Evolutionary conservation across 2,113 vertebrate genomes (phyloP).

Genomic region (Lophotis ruficrista): DNA sequence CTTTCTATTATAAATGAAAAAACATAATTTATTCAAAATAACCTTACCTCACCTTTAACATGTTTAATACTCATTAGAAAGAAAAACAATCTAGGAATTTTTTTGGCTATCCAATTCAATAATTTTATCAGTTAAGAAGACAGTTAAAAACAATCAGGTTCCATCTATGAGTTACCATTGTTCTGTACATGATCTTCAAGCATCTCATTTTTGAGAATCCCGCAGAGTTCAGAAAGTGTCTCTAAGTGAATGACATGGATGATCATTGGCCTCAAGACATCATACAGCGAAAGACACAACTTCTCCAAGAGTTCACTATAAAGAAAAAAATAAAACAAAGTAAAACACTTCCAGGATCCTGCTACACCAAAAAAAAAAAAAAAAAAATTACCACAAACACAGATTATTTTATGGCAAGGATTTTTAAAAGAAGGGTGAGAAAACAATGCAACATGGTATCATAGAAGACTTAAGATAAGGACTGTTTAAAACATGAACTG

Average conservation of each 20-base stretch:
- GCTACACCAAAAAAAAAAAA: neutral
- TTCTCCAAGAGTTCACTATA: conserved; percentile 92
- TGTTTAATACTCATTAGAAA: neutral
- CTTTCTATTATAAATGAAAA: neutral
- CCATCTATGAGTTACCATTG: conserved; percentile 80
- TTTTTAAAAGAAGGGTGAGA: neutral
- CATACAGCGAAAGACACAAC: conserved; percentile 93
- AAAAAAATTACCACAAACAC: neutral
- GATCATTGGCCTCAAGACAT: conserved; percentile 94
- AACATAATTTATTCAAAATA: neutral
- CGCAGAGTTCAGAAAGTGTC: conserved; percentile 95
- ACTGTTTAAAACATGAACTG: neutral
- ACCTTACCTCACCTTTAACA: neutral
- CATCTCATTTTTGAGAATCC: conserved; percentile 98
- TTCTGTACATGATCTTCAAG: conserved; percentile 96
- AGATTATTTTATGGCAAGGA: neutral
- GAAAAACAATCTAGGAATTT: neutral
- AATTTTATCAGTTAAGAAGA: neutral
- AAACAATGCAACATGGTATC: neutral
- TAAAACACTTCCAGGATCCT: conserved; percentile 12
- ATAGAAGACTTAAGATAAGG: neutral
- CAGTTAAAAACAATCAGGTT: neutral
- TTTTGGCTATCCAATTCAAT: neutral
- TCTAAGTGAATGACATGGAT: conserved; percentile 98
- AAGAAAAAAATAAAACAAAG: conserved; percentile 22